A percentile compares a stretch with the other conserved stretches of the same genome.
Evolutionary conservation across 2,113 vertebrate species (phyloP).

Genomic region (Ondatra zibethicus): DNA sequence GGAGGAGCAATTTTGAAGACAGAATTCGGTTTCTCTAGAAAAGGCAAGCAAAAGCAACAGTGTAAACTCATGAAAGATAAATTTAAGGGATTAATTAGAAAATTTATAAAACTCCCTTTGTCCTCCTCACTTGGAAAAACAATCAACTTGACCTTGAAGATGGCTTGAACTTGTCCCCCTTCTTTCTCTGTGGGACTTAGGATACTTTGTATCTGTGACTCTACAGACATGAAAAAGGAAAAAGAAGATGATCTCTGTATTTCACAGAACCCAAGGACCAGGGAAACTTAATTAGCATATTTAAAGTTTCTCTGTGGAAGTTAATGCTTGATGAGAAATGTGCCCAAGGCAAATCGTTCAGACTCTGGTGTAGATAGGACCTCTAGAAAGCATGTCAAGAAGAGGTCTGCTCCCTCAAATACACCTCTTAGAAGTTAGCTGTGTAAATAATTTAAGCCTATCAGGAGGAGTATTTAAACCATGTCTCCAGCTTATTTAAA

Average conservation of each 20-base stretch:
- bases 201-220: not conserved
- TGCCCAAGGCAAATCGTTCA: not conserved
- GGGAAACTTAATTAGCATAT: constrained; percentile 3
- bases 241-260: not conserved
- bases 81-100: not conserved
- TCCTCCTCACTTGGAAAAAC: not conserved
- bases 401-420: not conserved
- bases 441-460: constrained; percentile 4
- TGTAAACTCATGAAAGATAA: constrained; percentile 13
- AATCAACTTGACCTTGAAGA: not conserved
- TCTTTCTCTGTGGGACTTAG: not conserved
- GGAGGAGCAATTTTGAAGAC: constrained; percentile 14
- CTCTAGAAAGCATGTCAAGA: constrained; percentile 30
- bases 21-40: constrained; percentile 44
- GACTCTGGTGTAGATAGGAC: not conserved
- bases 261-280: constrained; percentile 31
- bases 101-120: constrained; percentile 3
- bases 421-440: not conserved
- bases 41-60: constrained; percentile 36
- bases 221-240: not conserved
- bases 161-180: not conserved
- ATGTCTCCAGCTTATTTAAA: not conserved
- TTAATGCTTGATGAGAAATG: not conserved
- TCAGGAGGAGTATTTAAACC: not conserved
- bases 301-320: not conserved